These are phyloP conservation scores for Corythornis leucogaster DNA, from an alignment of 2,797 vertebrate genomes.

Conservation along the genomic window DNA sequence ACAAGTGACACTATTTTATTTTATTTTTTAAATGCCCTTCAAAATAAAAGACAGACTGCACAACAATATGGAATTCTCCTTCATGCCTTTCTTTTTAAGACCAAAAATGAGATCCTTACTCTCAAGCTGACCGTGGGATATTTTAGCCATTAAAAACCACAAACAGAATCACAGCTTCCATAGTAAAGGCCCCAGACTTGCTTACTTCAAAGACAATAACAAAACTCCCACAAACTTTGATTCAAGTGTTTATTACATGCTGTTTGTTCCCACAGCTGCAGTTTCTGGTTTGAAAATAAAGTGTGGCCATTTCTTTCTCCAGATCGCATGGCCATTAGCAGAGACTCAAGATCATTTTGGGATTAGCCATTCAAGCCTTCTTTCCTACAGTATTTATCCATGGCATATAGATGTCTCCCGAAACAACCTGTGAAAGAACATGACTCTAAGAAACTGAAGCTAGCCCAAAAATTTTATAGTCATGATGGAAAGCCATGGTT, in stretches of 20 bases:
- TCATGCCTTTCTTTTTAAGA: conserved; percentile 61
- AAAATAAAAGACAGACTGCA: conserved; percentile 78
- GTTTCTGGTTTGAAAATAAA: conserved; percentile 45
- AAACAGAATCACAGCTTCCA: conserved; percentile 60
- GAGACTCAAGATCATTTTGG: conserved; percentile 1
- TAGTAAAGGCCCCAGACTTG: conserved; percentile 48
- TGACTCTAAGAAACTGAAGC: background rate
- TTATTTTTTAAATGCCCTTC: conserved; percentile 70
- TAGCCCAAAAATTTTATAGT: background rate
- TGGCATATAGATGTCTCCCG: background rate
- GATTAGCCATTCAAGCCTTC: background rate
- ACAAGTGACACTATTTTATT: conserved; percentile 70
- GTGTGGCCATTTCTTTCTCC: background rate
- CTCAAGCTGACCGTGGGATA: conserved; percentile 55
- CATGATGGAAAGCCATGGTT: rapidly evolving
- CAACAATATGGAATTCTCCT: conserved; percentile 68
- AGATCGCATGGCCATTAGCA: conserved; percentile 1
- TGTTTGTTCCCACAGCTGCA: conserved; percentile 59
- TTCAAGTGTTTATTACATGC: conserved; percentile 60
- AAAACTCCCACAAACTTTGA: conserved; percentile 68
- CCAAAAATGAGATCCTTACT: conserved; percentile 56
- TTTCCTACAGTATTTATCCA: conserved; percentile 12
- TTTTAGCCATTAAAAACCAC: conserved; percentile 59
- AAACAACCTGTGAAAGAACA: background rate
- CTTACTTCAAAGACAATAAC: conserved; percentile 58